A percentile compares a stretch with the other conserved stretches of the same genome.
These are phyloP conservation scores for Lepisosteus oculatus DNA, from an alignment of 2,113 vertebrate species.

Conservation along the genomic window DNA sequence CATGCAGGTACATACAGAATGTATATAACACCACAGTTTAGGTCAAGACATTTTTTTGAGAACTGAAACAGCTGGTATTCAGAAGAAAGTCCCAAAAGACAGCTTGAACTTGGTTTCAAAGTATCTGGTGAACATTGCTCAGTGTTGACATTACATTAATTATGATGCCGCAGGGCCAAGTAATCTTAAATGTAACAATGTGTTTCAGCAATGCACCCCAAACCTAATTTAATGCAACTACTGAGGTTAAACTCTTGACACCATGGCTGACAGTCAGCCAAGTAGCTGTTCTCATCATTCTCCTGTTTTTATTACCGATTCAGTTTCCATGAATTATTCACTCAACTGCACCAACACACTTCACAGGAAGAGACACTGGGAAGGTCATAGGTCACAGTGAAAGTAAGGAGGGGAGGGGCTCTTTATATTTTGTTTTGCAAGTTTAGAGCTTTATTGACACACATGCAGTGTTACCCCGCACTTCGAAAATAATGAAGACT, in stretches of 20 bases:
- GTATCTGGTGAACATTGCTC: background rate
- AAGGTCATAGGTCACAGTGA: too few species aligned
- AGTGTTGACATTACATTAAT: conserved; percentile 8
- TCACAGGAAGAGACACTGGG: conserved; percentile 33
- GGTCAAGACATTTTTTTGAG: background rate
- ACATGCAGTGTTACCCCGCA: too few species aligned
- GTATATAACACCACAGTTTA: too few species aligned
- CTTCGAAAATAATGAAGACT: too few species aligned
- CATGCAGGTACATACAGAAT: too few species aligned
- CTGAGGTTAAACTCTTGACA: background rate
- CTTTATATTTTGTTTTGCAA: too few species aligned
- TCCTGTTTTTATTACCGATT: conserved; percentile 47
- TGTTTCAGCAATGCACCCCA: background rate
- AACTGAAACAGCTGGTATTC: background rate
- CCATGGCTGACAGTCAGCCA: conserved; percentile 20
- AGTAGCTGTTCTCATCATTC: conserved; percentile 17
- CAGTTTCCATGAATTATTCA: conserved; percentile 65
- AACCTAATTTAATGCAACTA: conserved; percentile 12
- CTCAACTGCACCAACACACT: conserved; percentile 47
- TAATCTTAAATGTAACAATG: conserved; percentile 3
- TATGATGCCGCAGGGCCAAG: background rate
- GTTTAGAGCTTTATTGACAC: too few species aligned
- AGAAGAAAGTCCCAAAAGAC: background rate
- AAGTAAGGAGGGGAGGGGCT: too few species aligned
- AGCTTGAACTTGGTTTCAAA: background rate